Conservation (phyloP, 2,888 invertebrate species). For the Drosophila peninsularis region DNA sequence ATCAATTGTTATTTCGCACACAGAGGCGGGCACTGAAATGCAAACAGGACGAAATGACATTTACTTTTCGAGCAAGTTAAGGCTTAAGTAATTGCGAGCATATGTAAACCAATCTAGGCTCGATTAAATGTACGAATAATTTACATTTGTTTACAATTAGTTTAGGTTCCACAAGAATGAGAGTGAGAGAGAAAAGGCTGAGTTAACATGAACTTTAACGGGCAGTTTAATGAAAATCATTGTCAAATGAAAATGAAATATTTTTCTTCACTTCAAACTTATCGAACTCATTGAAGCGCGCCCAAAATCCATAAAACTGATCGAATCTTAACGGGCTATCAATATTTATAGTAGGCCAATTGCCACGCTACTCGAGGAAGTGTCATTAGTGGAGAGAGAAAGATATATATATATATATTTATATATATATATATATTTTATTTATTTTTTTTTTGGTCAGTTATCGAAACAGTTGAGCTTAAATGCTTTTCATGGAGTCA, state of each 20-base stretch:
- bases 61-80: conserved; percentile 7
- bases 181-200: too few species aligned
- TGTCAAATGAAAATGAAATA: too few species aligned
- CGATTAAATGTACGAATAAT: conserved; percentile 2
- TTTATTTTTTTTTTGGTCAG: conserved; percentile 8
- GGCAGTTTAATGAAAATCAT: too few species aligned
- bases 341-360: conserved; percentile 34
- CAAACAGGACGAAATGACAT: conserved; percentile 12
- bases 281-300: neutral
- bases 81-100: conserved; percentile 13
- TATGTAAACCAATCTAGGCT: neutral
- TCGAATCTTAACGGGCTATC: conserved; percentile 35
- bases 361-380: conserved; percentile 1
- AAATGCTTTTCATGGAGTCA: conserved; percentile 27
- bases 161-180: too few species aligned
- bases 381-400: conserved; percentile 21
- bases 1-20: conserved; percentile 8
- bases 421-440: too few species aligned
- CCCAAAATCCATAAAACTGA: conserved; percentile 14
- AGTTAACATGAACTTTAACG: too few species aligned
- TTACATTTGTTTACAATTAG: neutral
- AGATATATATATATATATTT: too few species aligned
- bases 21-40: conserved; percentile 4
- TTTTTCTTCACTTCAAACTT: neutral
- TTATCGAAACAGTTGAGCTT: conserved; percentile 38